These are phyloP conservation scores for Noctuana brunneofusca DNA, from an alignment of 2,888 invertebrate genomes.

Conservation along the genomic window DNA sequence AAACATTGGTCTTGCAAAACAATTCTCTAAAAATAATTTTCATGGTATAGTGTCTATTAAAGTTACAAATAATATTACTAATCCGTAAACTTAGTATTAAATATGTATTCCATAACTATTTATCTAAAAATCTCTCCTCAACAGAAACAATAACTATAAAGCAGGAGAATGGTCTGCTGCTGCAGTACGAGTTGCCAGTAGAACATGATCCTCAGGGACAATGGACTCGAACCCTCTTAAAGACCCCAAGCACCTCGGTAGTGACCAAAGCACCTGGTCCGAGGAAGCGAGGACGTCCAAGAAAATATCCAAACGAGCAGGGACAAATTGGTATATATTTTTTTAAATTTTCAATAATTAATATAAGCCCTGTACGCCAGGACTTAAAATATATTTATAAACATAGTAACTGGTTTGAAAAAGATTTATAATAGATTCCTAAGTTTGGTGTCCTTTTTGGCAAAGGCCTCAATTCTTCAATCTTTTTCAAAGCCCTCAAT, in stretches of 20 bases:
- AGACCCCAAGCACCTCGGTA: slow-evolving; percentile 57
- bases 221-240: slow-evolving; percentile 66
- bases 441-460: too few species aligned
- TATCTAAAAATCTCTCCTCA: background rate
- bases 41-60: too few species aligned
- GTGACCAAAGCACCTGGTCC: slow-evolving; percentile 72
- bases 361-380: too few species aligned
- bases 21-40: background rate
- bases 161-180: slow-evolving; percentile 75
- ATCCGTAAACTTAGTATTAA: too few species aligned
- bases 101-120: background rate
- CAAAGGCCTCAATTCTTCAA: too few species aligned
- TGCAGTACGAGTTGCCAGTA: slow-evolving; percentile 77
- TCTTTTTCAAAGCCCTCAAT: too few species aligned
- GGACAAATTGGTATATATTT: slow-evolving; percentile 66
- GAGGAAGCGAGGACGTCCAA: slow-evolving; percentile 70
- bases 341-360: too few species aligned
- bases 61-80: too few species aligned
- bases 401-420: too few species aligned
- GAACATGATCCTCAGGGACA: slow-evolving; percentile 71
- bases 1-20: too few species aligned
- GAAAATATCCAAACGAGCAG: slow-evolving; percentile 77
- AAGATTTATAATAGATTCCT: too few species aligned
- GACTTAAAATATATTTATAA: too few species aligned
- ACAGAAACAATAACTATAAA: slow-evolving; percentile 80